phyloP scores from a whole-genome alignment of 2,888 invertebrate species.

The Luffia ferchaultella region DNA sequence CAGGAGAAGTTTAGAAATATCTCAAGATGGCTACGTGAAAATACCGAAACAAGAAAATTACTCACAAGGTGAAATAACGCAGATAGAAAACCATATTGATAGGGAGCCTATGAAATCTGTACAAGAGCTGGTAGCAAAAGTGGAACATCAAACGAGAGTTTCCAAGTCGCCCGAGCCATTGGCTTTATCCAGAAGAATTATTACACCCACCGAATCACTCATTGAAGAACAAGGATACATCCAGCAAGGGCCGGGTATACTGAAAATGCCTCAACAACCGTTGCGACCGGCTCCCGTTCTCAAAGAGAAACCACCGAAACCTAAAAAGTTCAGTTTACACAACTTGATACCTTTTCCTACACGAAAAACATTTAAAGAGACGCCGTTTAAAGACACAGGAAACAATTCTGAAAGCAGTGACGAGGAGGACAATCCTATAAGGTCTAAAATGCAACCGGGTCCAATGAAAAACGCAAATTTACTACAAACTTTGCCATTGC shows the following conservation, averaged over 20 bases:
- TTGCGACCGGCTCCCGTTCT: slow-evolving; percentile 51
- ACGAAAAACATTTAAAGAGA: slow-evolving; percentile 49
- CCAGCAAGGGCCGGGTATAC: slow-evolving; percentile 31
- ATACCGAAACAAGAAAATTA: slow-evolving; percentile 42
- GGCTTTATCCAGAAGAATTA: slow-evolving; percentile 33
- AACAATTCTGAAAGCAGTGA: slow-evolving; percentile 68
- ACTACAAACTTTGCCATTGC: slow-evolving; percentile 56
- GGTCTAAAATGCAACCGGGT: slow-evolving; percentile 54
- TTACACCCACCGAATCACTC: slow-evolving; percentile 32
- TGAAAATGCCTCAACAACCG: slow-evolving; percentile 56
- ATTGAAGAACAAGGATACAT: slow-evolving; percentile 22
- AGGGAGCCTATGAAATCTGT: slow-evolving; percentile 63
- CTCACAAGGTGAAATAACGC: slow-evolving; percentile 22
- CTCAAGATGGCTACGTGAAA: slow-evolving; percentile 59
- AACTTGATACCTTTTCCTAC: slow-evolving; percentile 61
- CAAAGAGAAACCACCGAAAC: slow-evolving; percentile 55
- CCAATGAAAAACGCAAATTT: slow-evolving; percentile 64
- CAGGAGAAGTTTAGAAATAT: slow-evolving; percentile 46
- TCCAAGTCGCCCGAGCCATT: slow-evolving; percentile 44
- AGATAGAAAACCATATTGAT: slow-evolving; percentile 18
- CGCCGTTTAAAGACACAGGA: slow-evolving; percentile 51
- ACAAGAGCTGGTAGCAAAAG: slow-evolving; percentile 70
- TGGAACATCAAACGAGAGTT: slow-evolving; percentile 55
- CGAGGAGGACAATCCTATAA: slow-evolving; percentile 59
- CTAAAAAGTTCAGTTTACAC: slow-evolving; percentile 57